These are phyloP conservation scores for Hiodon alosoides DNA, from an alignment of 2,113 vertebrate species.

Conservation along the genomic window DNA sequence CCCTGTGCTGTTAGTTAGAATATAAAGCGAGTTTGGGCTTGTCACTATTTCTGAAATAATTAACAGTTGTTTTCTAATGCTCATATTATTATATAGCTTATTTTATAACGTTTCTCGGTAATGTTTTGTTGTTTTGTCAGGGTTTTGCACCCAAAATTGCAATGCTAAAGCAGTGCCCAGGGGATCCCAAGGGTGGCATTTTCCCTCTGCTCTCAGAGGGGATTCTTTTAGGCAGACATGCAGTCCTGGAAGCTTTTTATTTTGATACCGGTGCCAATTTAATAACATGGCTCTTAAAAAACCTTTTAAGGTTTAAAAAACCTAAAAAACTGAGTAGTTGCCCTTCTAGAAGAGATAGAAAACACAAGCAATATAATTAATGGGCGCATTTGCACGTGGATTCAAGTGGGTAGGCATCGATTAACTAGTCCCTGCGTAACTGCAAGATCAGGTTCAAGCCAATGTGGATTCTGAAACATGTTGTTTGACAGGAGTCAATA, in stretches of 20 bases:
- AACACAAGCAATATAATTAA: too few species aligned
- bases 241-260: constrained; percentile 31
- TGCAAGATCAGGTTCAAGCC: too few species aligned
- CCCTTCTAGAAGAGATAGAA: too few species aligned
- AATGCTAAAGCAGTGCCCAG: constrained; percentile 2
- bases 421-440: too few species aligned
- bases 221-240: constrained; percentile 26
- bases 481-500: too few species aligned
- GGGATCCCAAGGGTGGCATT: constrained; percentile 13
- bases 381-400: too few species aligned
- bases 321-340: too few species aligned
- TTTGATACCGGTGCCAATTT: constrained; percentile 45
- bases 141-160: constrained; percentile 1
- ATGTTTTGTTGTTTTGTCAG: constrained; percentile 3
- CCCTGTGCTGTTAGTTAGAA: background rate
- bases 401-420: too few species aligned
- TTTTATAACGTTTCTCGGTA: background rate
- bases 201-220: constrained; percentile 28
- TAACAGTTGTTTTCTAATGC: background rate
- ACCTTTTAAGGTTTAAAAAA: background rate
- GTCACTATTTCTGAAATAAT: background rate
- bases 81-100: background rate
- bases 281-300: constrained; percentile 51
- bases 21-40: background rate
- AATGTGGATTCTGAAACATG: too few species aligned